A percentile compares a stretch with the other conserved stretches of the same genome.
Evolutionary conservation across 2,888 invertebrate species (phyloP).

Genomic region (Agrypnus murinus): DNA sequence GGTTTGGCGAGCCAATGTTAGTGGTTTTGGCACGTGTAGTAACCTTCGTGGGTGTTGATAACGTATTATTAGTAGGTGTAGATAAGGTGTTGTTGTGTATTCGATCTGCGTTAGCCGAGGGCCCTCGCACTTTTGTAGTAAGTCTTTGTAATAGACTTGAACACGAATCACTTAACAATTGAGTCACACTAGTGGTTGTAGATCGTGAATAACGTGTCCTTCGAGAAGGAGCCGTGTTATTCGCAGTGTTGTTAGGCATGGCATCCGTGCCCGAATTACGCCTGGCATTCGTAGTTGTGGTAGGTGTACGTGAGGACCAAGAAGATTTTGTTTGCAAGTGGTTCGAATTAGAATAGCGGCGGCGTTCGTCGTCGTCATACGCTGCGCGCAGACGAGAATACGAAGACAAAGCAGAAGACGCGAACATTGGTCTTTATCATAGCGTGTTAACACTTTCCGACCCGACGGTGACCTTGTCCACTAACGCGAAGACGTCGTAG

Average conservation of each 20-base stretch:
- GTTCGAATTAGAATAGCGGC: slow-evolving; percentile 51
- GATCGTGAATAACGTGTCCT: slow-evolving; percentile 86
- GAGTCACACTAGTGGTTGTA: slow-evolving; percentile 87
- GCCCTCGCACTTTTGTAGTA: slow-evolving; percentile 83
- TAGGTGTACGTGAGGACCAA: slow-evolving; percentile 50
- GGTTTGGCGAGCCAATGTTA: slow-evolving; percentile 51
- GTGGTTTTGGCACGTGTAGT: slow-evolving; percentile 32
- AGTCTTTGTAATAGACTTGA: slow-evolving; percentile 88
- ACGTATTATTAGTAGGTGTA: slow-evolving; percentile 23
- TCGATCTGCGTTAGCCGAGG: slow-evolving; percentile 73
- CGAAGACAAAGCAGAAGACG: slow-evolving; percentile 60
- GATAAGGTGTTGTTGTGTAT: slow-evolving; percentile 36
- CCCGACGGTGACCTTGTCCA: slow-evolving; percentile 36
- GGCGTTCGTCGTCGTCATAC: slow-evolving; percentile 62
- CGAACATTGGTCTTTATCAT: slow-evolving; percentile 54
- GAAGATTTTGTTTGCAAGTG: slow-evolving; percentile 53
- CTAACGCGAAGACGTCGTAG: slow-evolving; percentile 60
- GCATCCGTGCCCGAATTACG: slow-evolving; percentile 55
- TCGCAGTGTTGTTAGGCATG: slow-evolving; percentile 60
- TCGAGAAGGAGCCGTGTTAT: slow-evolving; percentile 72
- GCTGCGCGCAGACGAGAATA: slow-evolving; percentile 67
- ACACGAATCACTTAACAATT: slow-evolving; percentile 90
- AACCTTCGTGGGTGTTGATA: slow-evolving; percentile 15
- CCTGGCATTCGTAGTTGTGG: slow-evolving; percentile 54
- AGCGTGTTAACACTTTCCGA: slow-evolving; percentile 29